Evolutionary conservation across 1,140 invertebrate species (phyloP), one percentile per base, ranked within the genome.

Genomic region (Cryptotermes secundus): DNA sequence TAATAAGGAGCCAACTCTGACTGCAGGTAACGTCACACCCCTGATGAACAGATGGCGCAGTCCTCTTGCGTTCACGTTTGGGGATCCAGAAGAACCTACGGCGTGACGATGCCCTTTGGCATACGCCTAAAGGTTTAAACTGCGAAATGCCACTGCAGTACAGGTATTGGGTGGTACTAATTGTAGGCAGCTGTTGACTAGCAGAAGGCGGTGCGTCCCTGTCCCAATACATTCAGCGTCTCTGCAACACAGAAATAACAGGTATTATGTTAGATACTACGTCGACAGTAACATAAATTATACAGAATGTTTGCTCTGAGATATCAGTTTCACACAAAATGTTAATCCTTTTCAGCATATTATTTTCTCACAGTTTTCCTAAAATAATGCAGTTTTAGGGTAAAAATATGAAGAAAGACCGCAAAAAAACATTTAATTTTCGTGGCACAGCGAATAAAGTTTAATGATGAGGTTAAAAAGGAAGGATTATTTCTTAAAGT

Each of bases 31-130:
- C 31, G 26, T 14, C 59, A 31, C 59, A 72, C n/a, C 26, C 59
- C 7, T 2, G 59, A 72, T 31, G 26, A 72, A 72, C 4, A 26
- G 53, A 59, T 22, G 59, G 24, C n/a, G 31, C 19, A 84, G 65
- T 83, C 86, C 87, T 86, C 85, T 88, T 88, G 84, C 85, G 86
- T 83, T 88, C 87, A 34, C 87, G 83, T 85, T 88, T 88, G 19
- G 85, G 86, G 35, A 87, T 88, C 86, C 87, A 87, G 82, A 86
- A 88, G 22, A 87, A 86, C 34, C 59, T 79, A 34, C 83, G 83
- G 80, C 59, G n/a, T 24, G 38, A 84, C n/a, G 72, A n/a, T 0
- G 59, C 72, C 79, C 36, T 42, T 12, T 72, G 83, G 34, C 83
- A 79, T 24, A 26, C 34, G 45, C 65, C 79, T 45, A 59, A 82